A percentile compares a stretch with the other conserved stretches of the same genome.
Conservation (phyloP, 1,140 invertebrate species). For the Anastrepha obliqua region DNA sequence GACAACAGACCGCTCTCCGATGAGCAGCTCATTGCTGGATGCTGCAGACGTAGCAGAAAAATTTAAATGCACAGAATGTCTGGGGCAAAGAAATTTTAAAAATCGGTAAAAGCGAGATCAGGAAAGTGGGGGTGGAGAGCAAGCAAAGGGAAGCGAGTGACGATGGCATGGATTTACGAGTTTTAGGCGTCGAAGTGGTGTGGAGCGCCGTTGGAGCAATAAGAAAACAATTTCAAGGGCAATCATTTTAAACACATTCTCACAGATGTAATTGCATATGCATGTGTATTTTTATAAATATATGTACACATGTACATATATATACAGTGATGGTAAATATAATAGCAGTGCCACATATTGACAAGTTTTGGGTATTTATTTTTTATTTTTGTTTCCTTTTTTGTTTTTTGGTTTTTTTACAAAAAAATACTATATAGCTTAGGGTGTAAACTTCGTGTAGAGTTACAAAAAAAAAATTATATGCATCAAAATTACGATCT, state of each 20-base stretch:
- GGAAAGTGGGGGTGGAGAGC: neutral
- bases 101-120: neutral
- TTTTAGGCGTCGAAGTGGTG: neutral
- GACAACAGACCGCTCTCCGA: neutral
- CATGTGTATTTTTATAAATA: neutral
- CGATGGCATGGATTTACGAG: neutral
- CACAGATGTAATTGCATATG: neutral
- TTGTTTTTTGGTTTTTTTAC: too few relatives aligned
- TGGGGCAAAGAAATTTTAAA: neutral
- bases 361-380: too few relatives aligned
- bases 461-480: too few relatives aligned
- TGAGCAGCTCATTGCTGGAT: neutral
- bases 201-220: neutral
- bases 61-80: neutral
- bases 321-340: neutral
- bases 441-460: too few relatives aligned
- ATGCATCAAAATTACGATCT: too few relatives aligned
- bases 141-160: constrained; percentile 2
- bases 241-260: neutral
- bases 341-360: too few relatives aligned
- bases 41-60: neutral
- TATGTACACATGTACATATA: neutral
- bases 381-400: too few relatives aligned
- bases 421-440: too few relatives aligned
- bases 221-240: constrained; percentile 44